A percentile compares a stretch with the other conserved stretches of the same genome.
phyloP scores from a whole-genome alignment of 2,888 invertebrate genomes.

The Lepeophtheirus nordmannii region DNA sequence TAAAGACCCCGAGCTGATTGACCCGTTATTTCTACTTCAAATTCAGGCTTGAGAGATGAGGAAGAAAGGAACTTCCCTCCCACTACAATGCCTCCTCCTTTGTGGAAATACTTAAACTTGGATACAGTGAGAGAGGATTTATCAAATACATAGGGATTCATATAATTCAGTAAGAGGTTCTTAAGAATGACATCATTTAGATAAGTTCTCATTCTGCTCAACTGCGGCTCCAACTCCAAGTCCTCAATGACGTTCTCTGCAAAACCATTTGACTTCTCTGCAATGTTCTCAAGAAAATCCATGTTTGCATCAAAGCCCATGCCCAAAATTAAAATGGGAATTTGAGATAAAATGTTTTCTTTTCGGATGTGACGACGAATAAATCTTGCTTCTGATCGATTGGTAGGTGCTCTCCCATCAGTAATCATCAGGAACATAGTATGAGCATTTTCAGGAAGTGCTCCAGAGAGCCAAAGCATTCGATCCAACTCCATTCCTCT shows the following conservation, averaged over 20 bases:
- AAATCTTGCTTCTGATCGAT: not conserved
- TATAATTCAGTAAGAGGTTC: slow-evolving; percentile 3
- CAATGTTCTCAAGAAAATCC: slow-evolving; percentile 14
- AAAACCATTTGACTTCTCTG: not conserved
- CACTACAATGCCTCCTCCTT: slow-evolving; percentile 1
- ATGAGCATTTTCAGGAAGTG: slow-evolving; percentile 11
- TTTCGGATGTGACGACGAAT: not conserved
- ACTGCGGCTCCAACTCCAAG: slow-evolving; percentile 7
- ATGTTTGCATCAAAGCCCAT: slow-evolving; percentile 23
- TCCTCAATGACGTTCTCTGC: slow-evolving; percentile 19
- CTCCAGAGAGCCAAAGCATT: not conserved
- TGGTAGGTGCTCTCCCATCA: slow-evolving; percentile 1
- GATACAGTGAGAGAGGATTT: not conserved
- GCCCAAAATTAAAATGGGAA: slow-evolving; percentile 6
- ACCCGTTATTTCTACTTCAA: slow-evolving; percentile 17
- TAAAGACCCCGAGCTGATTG: slow-evolving; percentile 4
- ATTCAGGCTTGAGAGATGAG: not conserved
- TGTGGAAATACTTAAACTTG: slow-evolving; percentile 14
- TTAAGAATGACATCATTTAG: slow-evolving; percentile 15
- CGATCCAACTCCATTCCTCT: not conserved
- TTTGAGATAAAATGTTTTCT: not conserved
- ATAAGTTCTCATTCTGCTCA: not conserved
- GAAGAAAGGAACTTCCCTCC: not conserved
- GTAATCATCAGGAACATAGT: slow-evolving; percentile 3
- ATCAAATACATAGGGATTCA: not conserved